A percentile compares a stretch with the other conserved stretches of the same genome.
phyloP scores from a whole-genome alignment of 2,888 invertebrate species.

The Augochlorella aurata region DNA sequence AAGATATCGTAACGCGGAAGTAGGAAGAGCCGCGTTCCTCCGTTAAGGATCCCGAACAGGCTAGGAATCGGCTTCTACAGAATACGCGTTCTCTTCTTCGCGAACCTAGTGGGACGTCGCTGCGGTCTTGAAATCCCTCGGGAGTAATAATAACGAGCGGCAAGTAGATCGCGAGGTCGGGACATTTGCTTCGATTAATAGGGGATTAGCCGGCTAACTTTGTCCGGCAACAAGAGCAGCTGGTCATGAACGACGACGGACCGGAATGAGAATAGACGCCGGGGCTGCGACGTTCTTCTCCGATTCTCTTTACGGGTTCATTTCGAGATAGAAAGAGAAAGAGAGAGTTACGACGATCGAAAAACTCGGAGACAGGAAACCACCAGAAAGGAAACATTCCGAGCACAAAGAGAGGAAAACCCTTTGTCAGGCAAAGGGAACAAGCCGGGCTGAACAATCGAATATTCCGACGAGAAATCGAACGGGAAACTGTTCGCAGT shows the following conservation, averaged over 20 bases:
- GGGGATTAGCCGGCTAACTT: conserved; percentile 48
- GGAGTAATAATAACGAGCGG: conserved; percentile 40
- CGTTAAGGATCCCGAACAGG: background rate
- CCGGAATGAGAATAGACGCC: conserved; percentile 49
- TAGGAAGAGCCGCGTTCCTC: conserved; percentile 23
- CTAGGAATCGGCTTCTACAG: background rate
- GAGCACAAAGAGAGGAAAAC: background rate
- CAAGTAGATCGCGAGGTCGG: conserved; percentile 51
- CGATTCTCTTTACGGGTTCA: background rate
- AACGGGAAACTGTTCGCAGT: background rate
- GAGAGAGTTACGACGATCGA: background rate
- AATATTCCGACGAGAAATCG: conserved; percentile 2
- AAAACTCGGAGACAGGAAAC: conserved; percentile 1
- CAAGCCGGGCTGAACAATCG: background rate
- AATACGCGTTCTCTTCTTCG: conserved; percentile 3
- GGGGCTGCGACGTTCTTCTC: background rate
- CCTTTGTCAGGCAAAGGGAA: background rate
- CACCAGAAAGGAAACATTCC: background rate
- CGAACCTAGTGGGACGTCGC: conserved; percentile 4
- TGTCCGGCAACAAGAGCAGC: conserved; percentile 47
- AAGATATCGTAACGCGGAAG: conserved; percentile 35
- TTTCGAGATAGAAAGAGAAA: background rate
- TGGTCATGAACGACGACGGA: conserved; percentile 40
- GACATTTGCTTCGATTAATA: conserved; percentile 55
- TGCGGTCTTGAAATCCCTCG: conserved; percentile 44